Evolutionary conservation across 1,140 invertebrate species (phyloP).

Genomic region (Vanessa atalanta): DNA sequence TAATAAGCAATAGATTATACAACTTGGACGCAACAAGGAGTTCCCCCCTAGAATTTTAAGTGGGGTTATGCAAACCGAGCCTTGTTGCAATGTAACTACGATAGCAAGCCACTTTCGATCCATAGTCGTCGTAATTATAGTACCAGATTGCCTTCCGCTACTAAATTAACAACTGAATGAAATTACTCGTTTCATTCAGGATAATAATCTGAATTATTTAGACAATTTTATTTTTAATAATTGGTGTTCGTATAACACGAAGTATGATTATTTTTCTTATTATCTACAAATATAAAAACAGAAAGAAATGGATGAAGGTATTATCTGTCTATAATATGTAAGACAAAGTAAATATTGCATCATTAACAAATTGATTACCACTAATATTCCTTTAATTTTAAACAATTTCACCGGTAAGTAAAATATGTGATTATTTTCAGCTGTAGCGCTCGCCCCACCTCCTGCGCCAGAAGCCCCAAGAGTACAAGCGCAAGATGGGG

Average conservation of each 20-base stretch:
- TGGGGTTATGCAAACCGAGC: slow-evolving; percentile 39
- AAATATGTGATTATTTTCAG: slow-evolving; percentile 46
- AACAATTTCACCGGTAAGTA: no score
- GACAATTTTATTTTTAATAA: no score
- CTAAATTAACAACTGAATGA: slow-evolving; percentile 19
- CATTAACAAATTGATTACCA: no score
- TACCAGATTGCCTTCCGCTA: slow-evolving; percentile 26
- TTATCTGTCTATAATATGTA: no score
- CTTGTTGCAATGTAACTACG: slow-evolving; percentile 31
- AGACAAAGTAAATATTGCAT: no score
- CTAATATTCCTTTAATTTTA: no score
- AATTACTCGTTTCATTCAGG: background rate
- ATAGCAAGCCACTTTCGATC: slow-evolving; percentile 45
- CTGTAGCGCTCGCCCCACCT: slow-evolving; percentile 53
- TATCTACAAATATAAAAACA: no score
- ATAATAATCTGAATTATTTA: slow-evolving; percentile 14
- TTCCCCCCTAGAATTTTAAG: slow-evolving; percentile 37
- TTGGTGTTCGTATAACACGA: no score
- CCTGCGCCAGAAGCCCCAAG: slow-evolving; percentile 50
- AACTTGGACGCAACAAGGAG: slow-evolving; percentile 13
- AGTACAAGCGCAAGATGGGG: slow-evolving; percentile 29
- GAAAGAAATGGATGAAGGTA: no score
- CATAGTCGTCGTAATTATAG: slow-evolving; percentile 25
- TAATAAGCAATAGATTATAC: background rate
- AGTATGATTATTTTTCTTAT: no score